Evolutionary conservation across 2,113 vertebrate species (phyloP), one percentile per base, ranked within the genome.

Genomic region (Oncorhynchus clarkii): DNA sequence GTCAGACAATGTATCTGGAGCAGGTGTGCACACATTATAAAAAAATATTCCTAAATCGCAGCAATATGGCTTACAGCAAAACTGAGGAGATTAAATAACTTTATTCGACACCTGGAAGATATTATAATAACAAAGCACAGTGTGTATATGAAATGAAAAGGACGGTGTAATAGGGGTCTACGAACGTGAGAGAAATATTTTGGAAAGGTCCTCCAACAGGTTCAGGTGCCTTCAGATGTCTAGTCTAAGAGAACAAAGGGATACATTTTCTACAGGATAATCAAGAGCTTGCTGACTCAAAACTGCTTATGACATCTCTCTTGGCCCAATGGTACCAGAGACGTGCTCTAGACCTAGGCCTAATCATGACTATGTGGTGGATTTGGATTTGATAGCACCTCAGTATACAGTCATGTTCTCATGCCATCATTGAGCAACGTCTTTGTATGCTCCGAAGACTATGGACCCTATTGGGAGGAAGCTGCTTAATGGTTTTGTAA

Each of bases 21-120:
- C 87, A 91, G 88, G 88, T 90, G 89, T 86, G 78, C 73, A 48
- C 78, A n/a, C 80, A 76, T 49, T 48, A 70, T 82, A 89, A 86
- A 48, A 48, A 51, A 67, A 80, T 48, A 54, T 54, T 76, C 72
- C 64, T 71, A 71, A 85, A 79, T 80, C 64, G 60, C 22, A 18
- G 65, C 29, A 71, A 54, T 67, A 72, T 73, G 60, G 81, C 68
- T 76, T 80, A 57, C 66, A 24, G 82, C 81, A 83, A 88, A 80
- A 59, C 78, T 79, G 71, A 85, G 73, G 73, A 86, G 72, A 80
- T 80, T 60, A 57, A 85, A 88, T 83, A 79, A 81, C 74, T 86
- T 80, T 71, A 84, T 82, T 82, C 51, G 62, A 84, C 85, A 89
- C 81, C 79, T 86, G 86, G 78, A 75, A 82, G 73, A 76, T 62